These are phyloP conservation scores for Bugula neritina DNA, from an alignment of 2,888 invertebrate species.

Conservation along the genomic window DNA sequence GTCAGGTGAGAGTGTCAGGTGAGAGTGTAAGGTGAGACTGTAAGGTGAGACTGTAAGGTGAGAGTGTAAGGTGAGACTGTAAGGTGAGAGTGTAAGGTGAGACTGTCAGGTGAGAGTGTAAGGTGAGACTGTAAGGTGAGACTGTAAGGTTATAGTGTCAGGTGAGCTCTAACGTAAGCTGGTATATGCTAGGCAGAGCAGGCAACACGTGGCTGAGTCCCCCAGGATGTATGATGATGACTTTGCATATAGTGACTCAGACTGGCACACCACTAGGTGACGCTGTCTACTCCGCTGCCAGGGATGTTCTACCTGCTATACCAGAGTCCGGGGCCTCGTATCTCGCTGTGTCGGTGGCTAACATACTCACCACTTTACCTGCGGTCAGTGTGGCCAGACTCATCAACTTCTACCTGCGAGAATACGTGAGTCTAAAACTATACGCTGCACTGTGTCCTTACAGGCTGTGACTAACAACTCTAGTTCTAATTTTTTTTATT, in stretches of 20 bases:
- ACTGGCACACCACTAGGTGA: not conserved
- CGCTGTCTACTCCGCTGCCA: not conserved
- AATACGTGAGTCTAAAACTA: not conserved
- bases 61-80: too few relatives aligned
- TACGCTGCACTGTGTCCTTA: too few relatives aligned
- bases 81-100: too few relatives aligned
- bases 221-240: not conserved
- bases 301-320: not conserved
- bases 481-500: too few relatives aligned
- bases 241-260: not conserved
- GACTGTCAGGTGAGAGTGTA: too few relatives aligned
- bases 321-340: not conserved
- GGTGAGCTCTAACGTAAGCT: too few relatives aligned
- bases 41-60: too few relatives aligned
- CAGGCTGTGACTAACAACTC: too few relatives aligned
- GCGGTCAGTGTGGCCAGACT: not conserved
- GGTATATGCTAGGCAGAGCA: not conserved
- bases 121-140: too few relatives aligned
- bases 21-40: too few relatives aligned
- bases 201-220: not conserved
- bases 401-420: not conserved
- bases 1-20: too few relatives aligned
- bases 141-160: too few relatives aligned
- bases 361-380: not conserved
- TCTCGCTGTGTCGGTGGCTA: not conserved